These are phyloP conservation scores for Platygyra sinensis DNA, from an alignment of 64 coral and sea anemone genomes.

Conservation along the genomic window DNA sequence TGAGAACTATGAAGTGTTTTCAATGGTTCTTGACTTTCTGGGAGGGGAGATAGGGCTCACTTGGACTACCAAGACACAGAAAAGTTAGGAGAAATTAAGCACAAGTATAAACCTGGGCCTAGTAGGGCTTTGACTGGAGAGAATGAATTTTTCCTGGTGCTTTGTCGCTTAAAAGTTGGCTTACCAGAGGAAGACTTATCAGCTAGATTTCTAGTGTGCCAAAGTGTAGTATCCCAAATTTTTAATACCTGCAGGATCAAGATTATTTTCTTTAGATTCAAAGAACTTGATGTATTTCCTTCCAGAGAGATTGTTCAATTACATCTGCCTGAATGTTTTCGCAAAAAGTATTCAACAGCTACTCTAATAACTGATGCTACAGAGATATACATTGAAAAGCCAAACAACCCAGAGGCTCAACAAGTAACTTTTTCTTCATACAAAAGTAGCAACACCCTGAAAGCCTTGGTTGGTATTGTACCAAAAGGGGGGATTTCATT, in stretches of 20 bases:
- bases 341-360: constrained; percentile 57
- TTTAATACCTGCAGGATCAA: constrained; percentile 80
- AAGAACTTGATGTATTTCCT: no score
- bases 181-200: constrained; percentile 75
- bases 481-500: constrained; percentile 63
- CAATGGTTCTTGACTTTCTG: no score
- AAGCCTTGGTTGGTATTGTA: no score
- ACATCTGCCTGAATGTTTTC: no score
- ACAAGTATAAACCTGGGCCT: constrained; percentile 82
- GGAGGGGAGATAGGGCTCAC: constrained; percentile 65
- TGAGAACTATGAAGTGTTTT: constrained; percentile 80
- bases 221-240: constrained; percentile 62
- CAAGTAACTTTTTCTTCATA: no score
- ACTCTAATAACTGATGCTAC: no score
- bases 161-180: constrained; percentile 78
- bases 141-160: constrained; percentile 76
- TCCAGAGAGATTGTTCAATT: no score
- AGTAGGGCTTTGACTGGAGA: constrained; percentile 68
- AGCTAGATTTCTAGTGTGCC: constrained; percentile 60
- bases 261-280: no score
- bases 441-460: no score
- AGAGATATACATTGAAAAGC: no score
- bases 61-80: constrained; percentile 72
- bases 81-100: constrained; percentile 32
- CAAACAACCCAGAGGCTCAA: constrained; percentile 65